Conservation (phyloP, 2,113 vertebrate genomes). For the Cettia cetti region DNA sequence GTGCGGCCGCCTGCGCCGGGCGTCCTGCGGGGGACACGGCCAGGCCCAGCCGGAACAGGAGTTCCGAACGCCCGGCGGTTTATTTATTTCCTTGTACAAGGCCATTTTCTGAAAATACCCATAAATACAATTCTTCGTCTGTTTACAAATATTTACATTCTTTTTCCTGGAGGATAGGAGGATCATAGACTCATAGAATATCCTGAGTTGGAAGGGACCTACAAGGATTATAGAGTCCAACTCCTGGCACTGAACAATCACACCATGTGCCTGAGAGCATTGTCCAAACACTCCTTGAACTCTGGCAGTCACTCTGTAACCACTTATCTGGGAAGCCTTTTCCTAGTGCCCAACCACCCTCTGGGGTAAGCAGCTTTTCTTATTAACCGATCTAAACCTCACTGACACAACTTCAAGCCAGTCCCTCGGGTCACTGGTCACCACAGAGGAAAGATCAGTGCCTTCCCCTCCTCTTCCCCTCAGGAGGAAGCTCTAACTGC, state of each 20-base stretch:
- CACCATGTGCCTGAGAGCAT: neutral
- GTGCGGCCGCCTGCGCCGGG: accelerated
- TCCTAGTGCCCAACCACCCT: neutral
- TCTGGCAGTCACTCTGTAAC: neutral
- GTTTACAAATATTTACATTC: accelerated
- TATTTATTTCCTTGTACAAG: neutral
- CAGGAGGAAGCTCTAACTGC: neutral
- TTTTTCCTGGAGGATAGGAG: too few species aligned
- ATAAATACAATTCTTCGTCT: accelerated
- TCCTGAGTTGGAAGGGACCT: neutral
- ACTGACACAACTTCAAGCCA: neutral
- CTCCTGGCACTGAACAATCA: neutral
- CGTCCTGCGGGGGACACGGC: accelerated
- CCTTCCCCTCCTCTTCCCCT: neutral
- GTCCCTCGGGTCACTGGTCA: neutral
- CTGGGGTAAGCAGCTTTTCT: neutral
- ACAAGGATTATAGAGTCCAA: too few species aligned
- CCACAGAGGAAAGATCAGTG: neutral
- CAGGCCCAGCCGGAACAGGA: accelerated
- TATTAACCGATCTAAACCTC: too few species aligned
- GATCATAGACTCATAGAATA: neutral
- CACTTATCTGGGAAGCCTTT: too few species aligned
- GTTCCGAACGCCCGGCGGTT: accelerated
- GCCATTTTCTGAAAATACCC: accelerated
- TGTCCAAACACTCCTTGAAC: neutral